Percentiles rank a stretch among this genome's conserved stretches.
phyloP scores from a whole-genome alignment of 1,140 invertebrate species.

The Lineus longissimus region DNA sequence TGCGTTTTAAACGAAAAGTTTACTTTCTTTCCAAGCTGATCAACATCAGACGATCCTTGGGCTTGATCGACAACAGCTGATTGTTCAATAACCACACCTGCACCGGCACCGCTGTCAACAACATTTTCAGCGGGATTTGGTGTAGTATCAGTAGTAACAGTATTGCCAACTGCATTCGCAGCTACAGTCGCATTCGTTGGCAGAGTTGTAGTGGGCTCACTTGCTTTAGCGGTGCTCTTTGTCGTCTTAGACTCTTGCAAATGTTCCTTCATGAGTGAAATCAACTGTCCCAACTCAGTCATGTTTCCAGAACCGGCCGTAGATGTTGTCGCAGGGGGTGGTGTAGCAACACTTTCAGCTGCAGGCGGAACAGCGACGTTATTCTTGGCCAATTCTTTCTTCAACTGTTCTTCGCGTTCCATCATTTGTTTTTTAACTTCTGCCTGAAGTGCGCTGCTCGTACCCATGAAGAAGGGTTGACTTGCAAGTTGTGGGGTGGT shows the following conservation, averaged over 20 bases:
- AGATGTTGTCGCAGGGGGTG: background rate
- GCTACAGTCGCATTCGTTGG: background rate
- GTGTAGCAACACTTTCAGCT: background rate
- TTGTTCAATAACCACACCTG: background rate
- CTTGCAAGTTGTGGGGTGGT: background rate
- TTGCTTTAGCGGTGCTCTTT: background rate
- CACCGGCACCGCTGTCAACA: background rate
- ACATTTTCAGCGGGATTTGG: background rate
- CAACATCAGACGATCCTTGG: background rate
- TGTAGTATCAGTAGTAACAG: background rate
- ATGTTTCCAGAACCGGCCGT: background rate
- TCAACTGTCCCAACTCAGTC: background rate
- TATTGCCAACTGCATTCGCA: background rate
- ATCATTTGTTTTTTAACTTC: slow-evolving; percentile 3
- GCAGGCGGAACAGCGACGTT: background rate
- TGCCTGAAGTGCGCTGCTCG: background rate
- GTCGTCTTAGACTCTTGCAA: background rate
- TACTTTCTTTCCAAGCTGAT: background rate
- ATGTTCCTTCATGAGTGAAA: slow-evolving; percentile 6
- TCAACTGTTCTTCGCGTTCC: slow-evolving; percentile 4
- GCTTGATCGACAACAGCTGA: background rate
- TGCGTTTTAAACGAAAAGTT: background rate
- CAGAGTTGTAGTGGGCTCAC: background rate
- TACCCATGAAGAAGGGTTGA: background rate
- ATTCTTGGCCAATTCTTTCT: background rate